These are phyloP conservation scores for Percina caprodes DNA, from an alignment of 2,113 vertebrate genomes.

Conservation along the genomic window DNA sequence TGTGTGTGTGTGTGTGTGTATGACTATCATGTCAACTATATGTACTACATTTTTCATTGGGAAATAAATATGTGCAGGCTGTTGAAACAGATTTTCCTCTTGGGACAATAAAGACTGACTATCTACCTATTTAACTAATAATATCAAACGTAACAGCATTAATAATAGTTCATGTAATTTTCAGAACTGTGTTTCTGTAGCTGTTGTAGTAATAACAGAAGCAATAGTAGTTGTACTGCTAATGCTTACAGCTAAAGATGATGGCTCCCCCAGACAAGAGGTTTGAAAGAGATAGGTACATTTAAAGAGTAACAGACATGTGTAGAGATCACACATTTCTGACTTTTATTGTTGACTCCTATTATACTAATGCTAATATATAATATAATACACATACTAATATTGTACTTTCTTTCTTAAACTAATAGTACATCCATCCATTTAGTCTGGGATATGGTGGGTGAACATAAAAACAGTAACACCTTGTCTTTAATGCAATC, in stretches of 20 bases:
- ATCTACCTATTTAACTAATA: background rate
- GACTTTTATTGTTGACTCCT: conserved; percentile 11
- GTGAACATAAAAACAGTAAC: background rate
- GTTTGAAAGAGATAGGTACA: conserved; percentile 43
- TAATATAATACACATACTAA: no score
- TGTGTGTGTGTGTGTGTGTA: background rate
- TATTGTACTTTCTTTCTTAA: background rate
- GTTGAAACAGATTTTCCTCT: background rate
- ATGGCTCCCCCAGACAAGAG: conserved; percentile 44
- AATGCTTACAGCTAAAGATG: conserved; percentile 52
- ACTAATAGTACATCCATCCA: background rate
- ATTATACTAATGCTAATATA: background rate
- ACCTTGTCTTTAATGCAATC: background rate
- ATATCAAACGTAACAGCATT: background rate
- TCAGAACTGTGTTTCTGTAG: background rate
- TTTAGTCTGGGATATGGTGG: background rate
- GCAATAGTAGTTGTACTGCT: conserved; percentile 24
- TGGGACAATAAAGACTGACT: background rate
- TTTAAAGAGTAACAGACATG: conserved; percentile 23
- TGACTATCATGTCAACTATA: background rate
- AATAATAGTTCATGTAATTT: background rate
- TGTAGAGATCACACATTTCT: background rate
- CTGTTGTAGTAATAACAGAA: conserved; percentile 4
- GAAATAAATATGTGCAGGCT: background rate
- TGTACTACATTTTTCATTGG: background rate